These are phyloP conservation scores for Myodes glareolus DNA, from an alignment of 2,113 vertebrate species.

Conservation along the genomic window DNA sequence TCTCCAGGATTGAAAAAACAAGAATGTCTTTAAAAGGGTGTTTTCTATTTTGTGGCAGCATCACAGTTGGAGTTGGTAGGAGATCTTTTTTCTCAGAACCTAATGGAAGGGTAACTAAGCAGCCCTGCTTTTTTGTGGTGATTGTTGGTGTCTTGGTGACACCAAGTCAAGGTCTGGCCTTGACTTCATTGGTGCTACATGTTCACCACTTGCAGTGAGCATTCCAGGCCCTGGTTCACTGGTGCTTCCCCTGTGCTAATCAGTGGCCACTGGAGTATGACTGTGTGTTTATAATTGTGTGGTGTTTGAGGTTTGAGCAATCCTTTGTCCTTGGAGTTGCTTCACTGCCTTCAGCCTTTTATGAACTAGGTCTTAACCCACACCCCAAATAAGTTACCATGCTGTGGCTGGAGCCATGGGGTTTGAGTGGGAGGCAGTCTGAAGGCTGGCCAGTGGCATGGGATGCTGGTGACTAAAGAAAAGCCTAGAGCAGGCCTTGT, in stretches of 20 bases:
- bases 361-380: no score
- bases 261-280: neutral
- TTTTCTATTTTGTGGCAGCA: neutral
- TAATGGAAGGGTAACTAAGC: neutral
- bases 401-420: neutral
- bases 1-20: neutral
- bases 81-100: neutral
- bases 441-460: neutral
- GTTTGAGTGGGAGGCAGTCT: neutral
- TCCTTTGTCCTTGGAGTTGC: neutral
- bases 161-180: no score
- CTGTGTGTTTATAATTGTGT: neutral
- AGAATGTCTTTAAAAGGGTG: neutral
- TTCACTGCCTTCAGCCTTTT: neutral
- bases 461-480: neutral
- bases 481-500: neutral
- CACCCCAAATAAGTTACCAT: neutral
- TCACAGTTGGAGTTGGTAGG: neutral
- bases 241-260: conserved; percentile 45
- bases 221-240: neutral
- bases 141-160: neutral
- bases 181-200: neutral
- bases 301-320: neutral
- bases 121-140: neutral
- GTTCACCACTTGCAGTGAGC: neutral